These are phyloP conservation scores for Cyclina sinensis DNA, from an alignment of 1,140 invertebrate genomes.

Conservation along the genomic window DNA sequence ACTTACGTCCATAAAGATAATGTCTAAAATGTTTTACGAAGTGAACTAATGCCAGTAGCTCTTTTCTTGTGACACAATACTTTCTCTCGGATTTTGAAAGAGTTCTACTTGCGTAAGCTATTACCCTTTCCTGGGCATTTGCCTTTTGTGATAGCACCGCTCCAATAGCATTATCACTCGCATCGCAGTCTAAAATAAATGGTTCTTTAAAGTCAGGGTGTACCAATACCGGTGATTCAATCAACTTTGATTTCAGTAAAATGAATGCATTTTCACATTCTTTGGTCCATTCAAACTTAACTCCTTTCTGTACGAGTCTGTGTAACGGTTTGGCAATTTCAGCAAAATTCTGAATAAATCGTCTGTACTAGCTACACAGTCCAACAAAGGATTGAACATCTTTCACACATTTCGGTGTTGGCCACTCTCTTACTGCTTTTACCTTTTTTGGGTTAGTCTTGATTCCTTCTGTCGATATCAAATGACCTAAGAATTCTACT, in stretches of 20 bases:
- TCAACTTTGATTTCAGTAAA: not conserved
- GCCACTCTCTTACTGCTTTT: slow-evolving; percentile 79
- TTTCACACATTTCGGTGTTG: slow-evolving; percentile 81
- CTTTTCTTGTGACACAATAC: slow-evolving; percentile 70
- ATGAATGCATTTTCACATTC: too few species aligned
- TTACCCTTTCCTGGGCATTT: slow-evolving; percentile 70
- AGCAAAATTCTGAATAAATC: slow-evolving; percentile 83
- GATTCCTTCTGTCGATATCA: slow-evolving; percentile 18
- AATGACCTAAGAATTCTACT: slow-evolving; percentile 35
- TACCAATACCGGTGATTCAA: not conserved
- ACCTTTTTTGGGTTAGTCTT: slow-evolving; percentile 23
- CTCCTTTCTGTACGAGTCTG: too few species aligned
- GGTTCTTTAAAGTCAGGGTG: not conserved
- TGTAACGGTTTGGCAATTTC: slow-evolving; percentile 77
- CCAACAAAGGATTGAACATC: slow-evolving; percentile 86
- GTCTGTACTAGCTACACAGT: slow-evolving; percentile 86
- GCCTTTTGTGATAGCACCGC: too few species aligned
- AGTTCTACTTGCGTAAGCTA: slow-evolving; percentile 46
- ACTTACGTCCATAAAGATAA: slow-evolving; percentile 70
- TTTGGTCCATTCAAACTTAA: too few species aligned
- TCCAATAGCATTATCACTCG: slow-evolving; percentile 84
- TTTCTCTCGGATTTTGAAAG: not conserved
- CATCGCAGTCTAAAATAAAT: slow-evolving; percentile 86
- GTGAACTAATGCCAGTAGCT: slow-evolving; percentile 72
- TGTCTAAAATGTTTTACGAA: slow-evolving; percentile 69